These are phyloP conservation scores for Drosophila novamexicana DNA, from an alignment of 1,140 invertebrate genomes.

Conservation along the genomic window DNA sequence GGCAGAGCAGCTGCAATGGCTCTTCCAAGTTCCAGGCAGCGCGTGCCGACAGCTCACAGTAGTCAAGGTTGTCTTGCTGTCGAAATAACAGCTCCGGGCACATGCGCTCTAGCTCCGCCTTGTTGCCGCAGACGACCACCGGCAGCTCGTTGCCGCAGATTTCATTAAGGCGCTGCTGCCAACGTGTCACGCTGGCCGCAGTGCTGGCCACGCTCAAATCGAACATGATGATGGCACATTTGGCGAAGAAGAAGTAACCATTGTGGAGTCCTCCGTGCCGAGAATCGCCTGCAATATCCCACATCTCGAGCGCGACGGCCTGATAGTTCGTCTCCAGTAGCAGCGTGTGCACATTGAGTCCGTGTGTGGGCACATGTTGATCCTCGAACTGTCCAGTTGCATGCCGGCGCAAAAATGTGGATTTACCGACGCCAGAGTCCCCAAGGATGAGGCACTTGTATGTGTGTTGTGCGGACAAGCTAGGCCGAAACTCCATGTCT, in stretches of 20 bases:
- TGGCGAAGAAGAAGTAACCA: constrained; percentile 36
- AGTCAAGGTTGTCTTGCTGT: constrained; percentile 7
- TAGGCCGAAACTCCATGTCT: constrained; percentile 11
- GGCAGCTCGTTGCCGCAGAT: constrained; percentile 32
- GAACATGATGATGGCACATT: constrained; percentile 41
- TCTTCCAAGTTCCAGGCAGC: constrained; percentile 30
- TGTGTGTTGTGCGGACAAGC: background rate
- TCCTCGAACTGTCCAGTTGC: constrained; percentile 25
- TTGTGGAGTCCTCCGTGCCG: constrained; percentile 13
- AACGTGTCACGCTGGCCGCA: constrained; percentile 14
- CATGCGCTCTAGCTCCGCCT: constrained; percentile 35
- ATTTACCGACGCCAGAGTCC: constrained; percentile 32
- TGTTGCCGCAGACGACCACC: constrained; percentile 38
- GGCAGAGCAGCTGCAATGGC: constrained; percentile 26
- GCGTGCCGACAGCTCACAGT: constrained; percentile 28
- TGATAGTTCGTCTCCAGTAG: constrained; percentile 36
- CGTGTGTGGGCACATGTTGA: constrained; percentile 15
- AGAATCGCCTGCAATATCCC: constrained; percentile 31
- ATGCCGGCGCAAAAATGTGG: constrained; percentile 24
- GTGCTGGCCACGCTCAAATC: constrained; percentile 20
- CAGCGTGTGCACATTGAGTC: constrained; percentile 23
- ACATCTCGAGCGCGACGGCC: constrained; percentile 17
- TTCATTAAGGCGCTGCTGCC: constrained; percentile 5
- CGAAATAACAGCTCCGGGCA: background rate
- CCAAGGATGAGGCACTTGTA: constrained; percentile 35